Conservation (phyloP, 2,888 invertebrate genomes). For the Drosophila kambysellisi region DNA sequence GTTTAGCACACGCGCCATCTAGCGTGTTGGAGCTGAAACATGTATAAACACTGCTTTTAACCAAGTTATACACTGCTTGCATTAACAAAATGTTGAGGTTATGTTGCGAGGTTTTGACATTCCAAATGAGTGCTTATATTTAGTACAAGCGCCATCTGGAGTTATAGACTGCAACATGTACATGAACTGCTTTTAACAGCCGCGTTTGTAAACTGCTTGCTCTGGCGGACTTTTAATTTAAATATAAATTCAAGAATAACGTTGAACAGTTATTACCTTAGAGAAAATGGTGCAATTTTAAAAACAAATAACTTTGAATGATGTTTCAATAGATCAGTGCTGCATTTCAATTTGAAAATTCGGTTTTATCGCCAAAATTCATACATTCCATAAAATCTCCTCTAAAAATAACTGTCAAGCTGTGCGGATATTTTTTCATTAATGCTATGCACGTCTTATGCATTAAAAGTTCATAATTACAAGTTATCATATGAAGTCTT, state of each 20-base stretch:
- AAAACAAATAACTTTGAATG: not conserved
- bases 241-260: not conserved
- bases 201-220: not conserved
- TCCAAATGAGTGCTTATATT: constrained; percentile 6
- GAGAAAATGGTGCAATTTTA: not conserved
- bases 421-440: not conserved
- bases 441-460: not conserved
- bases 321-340: not conserved
- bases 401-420: not conserved
- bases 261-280: not conserved
- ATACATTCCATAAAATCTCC: not conserved
- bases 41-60: not conserved
- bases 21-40: not conserved
- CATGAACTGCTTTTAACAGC: not conserved
- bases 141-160: constrained; percentile 20
- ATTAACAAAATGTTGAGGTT: not conserved
- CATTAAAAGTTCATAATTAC: not conserved
- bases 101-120: not conserved
- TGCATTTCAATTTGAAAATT: not conserved
- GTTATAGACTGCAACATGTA: not conserved
- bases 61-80: not conserved
- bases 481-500: not conserved
- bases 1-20: constrained; percentile 22
- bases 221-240: not conserved
- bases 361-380: not conserved